Evolutionary conservation across 2,797 vertebrate species (phyloP), one percentile per base, ranked within the genome.

Genomic region (Chrosomus eos): DNA sequence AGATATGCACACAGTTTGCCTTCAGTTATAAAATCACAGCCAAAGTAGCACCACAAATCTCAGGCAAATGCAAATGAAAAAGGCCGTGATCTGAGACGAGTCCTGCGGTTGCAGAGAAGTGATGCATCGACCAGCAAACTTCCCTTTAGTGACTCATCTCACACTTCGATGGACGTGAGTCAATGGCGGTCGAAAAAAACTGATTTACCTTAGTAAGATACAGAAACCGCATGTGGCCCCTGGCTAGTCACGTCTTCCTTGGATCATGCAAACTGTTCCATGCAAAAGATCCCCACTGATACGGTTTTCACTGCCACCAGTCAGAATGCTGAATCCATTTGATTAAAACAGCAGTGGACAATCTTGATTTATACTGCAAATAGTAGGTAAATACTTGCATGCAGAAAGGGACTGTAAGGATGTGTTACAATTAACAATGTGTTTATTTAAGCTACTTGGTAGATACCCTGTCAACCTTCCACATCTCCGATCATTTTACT

Each of bases 211-310:
- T 8, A 23, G 18, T 21, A 43, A 64, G n/a, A 62, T 8, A 33
- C 26, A 60, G n/a, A 80, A 62, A 62, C 71, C 45, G 18, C 31
- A 62, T 6, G 0, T 18, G 71, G 23, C 58, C 23, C 43, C 5
- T 10, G 4, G 40, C 58, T 33, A n/a, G n/a, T n/a, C n/a, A 28
- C 26, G 9, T 58, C 55, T 82, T 82, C 14, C 40, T 31, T 26
- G 38, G 19, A 62, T 48, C 81, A 82, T 82, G 81, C 80, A 82
- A 82, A 82, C 70, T 62, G 38, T 48, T 33, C 5, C 70, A 82
- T 73, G 70, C 55, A 74, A 82, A 82, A 51, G 2, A 82, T 51
- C 55, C 58, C 58, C 33, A 51, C 40, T 48, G 58, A 72, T 82
- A 82, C 21, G 0, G 70, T 74, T 64, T 82, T 74, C 55, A 82